Evolutionary conservation across 2,113 vertebrate species (phyloP), one percentile per base, ranked within the genome.

Genomic region (Cyanoderma ruficeps): DNA sequence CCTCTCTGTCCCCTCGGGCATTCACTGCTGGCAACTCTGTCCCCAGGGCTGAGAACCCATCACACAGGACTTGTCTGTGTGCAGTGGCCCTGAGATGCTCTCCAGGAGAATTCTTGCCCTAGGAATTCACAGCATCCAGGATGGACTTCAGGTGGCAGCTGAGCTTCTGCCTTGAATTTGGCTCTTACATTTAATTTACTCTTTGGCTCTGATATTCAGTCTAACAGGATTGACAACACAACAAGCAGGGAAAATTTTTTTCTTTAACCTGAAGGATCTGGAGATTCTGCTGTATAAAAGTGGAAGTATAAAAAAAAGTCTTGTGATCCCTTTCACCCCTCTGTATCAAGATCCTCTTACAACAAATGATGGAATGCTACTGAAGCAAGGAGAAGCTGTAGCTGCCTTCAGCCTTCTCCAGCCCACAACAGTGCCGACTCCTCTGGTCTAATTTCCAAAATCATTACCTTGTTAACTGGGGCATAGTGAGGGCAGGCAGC

Each of bases 381-480:
- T 33, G 35, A 77, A 71, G 22, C 52, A 67, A 77, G 49, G 57
- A 80, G 53, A 85, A 68, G 30, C 37, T 37, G 46, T 35, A 72
- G 63, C 76, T 81, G 64, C n/a, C 56, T 78, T 69, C 60, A 59
- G 33, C 41, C 24, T 69, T 47, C 44, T 21, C 57, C 8, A 42
- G n/a, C 18, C 80, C 64, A 68, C 60, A 50, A 18, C 23, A 13
- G 16, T 84, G 72, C 68, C 30, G 64, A 56, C 27, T 91, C 44
- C 74, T 89, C 79, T 78, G 5, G 35, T 93, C 69, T 85, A 17
- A 65, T 57, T 82, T 91, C 85, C 61, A 69, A 42, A 94, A n/a
- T 60, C 82, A 56, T 78, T 53, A 81, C 47, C 39, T 79, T 49
- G 55, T 84, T 84, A 93, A 71, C 53, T 79, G 92, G 67, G 57